Percentiles rank a stretch among this genome's conserved stretches.
Evolutionary conservation across 1,140 invertebrate species (phyloP).

Genomic region (Tetramorium alpestre): DNA sequence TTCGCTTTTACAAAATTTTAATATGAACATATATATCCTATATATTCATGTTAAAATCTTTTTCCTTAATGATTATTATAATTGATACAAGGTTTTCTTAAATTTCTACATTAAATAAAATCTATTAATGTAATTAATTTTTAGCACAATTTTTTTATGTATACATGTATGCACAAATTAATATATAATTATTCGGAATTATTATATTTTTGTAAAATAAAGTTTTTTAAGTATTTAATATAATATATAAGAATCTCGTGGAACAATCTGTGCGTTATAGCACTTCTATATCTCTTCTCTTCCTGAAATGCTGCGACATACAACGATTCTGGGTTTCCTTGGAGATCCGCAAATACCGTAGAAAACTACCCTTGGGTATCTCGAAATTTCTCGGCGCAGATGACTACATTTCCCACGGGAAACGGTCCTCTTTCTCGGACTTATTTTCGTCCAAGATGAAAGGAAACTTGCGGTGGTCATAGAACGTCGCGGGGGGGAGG

Average conservation of each 20-base stretch:
- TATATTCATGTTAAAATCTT: no score
- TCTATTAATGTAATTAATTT: not conserved
- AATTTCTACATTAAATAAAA: no score
- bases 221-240: not conserved
- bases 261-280: not conserved
- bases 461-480: slow-evolving; percentile 42
- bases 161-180: not conserved
- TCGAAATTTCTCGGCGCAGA: slow-evolving; percentile 48
- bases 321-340: not conserved
- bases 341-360: slow-evolving; percentile 44
- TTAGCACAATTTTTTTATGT: not conserved
- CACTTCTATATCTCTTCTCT: not conserved
- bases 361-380: slow-evolving; percentile 49
- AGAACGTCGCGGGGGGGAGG: not conserved
- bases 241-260: not conserved
- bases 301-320: not conserved
- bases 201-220: not conserved
- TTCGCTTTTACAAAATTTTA: not conserved
- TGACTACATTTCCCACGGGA: slow-evolving; percentile 57
- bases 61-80: no score
- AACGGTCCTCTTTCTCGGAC: slow-evolving; percentile 39
- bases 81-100: no score
- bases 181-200: not conserved
- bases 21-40: not conserved
- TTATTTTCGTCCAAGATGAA: slow-evolving; percentile 56